Evolutionary conservation across 2,113 vertebrate genomes (phyloP).

Genomic region (Ranitomeya imitator): DNA sequence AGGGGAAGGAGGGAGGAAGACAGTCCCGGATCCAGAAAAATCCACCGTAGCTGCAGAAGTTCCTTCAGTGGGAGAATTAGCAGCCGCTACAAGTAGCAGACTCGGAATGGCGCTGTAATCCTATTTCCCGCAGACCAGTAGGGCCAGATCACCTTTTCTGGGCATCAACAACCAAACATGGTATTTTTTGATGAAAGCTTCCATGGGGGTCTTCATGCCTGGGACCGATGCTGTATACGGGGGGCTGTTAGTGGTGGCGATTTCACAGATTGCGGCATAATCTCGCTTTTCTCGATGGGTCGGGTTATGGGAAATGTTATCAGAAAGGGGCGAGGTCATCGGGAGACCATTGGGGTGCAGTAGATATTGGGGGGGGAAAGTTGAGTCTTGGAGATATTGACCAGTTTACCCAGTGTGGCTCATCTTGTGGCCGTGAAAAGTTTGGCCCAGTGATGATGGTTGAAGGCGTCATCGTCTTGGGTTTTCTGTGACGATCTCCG

Average conservation of each 20-base stretch:
- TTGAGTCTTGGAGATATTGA: background rate
- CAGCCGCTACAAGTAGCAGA: background rate
- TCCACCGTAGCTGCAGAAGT: slow-evolving; percentile 37
- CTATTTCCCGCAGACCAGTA: background rate
- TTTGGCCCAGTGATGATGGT: no score
- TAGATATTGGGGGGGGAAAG: background rate
- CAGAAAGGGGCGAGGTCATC: background rate
- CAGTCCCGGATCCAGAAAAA: slow-evolving; percentile 61
- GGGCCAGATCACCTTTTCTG: background rate
- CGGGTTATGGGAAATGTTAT: background rate
- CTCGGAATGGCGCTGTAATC: background rate
- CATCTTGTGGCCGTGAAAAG: background rate
- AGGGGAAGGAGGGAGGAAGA: background rate
- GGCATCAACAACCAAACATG: background rate
- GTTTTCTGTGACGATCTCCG: background rate
- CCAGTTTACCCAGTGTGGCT: background rate
- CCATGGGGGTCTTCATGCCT: background rate
- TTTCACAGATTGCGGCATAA: background rate
- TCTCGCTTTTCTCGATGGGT: background rate
- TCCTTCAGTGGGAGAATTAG: background rate
- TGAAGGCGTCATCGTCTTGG: background rate
- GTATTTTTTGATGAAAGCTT: background rate
- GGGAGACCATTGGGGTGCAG: background rate
- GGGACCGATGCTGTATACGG: background rate
- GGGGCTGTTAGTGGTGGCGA: no score